Conservation (phyloP, 2,888 invertebrate species). For the Willowsia nigromaculata region DNA sequence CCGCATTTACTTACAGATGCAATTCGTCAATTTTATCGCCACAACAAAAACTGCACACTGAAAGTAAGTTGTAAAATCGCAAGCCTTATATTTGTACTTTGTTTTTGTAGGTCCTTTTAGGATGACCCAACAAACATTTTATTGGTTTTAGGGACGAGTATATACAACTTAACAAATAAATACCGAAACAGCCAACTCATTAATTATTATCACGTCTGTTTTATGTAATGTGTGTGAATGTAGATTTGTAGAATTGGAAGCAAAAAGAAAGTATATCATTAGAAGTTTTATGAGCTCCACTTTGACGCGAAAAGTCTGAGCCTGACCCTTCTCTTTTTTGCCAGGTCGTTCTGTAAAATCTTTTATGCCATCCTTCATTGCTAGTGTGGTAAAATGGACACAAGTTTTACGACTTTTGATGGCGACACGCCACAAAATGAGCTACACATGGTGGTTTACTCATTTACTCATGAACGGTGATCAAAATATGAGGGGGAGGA, state of each 20-base stretch:
- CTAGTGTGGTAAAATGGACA: not conserved
- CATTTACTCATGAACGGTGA: not conserved
- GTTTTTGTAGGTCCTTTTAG: too few relatives aligned
- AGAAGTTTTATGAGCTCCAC: constrained; percentile 17
- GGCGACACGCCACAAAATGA: not conserved
- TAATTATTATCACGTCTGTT: not conserved
- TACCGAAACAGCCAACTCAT: not conserved
- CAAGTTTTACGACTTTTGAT: not conserved
- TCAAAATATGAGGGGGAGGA: not conserved
- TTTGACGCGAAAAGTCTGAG: not conserved
- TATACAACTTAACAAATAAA: not conserved
- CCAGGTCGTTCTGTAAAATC: too few relatives aligned
- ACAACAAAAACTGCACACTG: not conserved
- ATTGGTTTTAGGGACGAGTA: not conserved
- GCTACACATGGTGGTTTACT: not conserved
- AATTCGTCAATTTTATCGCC: not conserved
- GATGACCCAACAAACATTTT: too few relatives aligned
- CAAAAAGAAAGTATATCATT: not conserved
- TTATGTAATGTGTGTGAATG: not conserved
- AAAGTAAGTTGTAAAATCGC: too few relatives aligned
- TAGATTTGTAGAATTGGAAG: not conserved
- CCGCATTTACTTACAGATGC: not conserved
- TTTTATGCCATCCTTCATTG: too few relatives aligned
- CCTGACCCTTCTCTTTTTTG: too few relatives aligned
- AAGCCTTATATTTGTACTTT: too few relatives aligned